Evolutionary conservation across 2,113 vertebrate species (phyloP), one percentile per base, ranked within the genome.

Genomic region (Reinhardtius hippoglossoides): DNA sequence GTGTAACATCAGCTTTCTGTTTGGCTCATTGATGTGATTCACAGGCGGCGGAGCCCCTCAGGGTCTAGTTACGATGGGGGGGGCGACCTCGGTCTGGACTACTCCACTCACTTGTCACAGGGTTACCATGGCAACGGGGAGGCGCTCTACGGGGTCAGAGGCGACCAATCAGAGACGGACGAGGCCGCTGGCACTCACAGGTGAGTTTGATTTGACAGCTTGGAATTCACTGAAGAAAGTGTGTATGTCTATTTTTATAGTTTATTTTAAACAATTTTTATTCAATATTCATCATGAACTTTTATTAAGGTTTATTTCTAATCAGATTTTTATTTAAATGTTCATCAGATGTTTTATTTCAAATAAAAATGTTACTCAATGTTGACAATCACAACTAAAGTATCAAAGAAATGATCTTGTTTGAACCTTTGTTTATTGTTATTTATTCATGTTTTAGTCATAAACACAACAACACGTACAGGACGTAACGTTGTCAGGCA

Each of bases 21-120:
- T 61, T 75, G 27, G 55, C 14, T 18, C 0, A 0, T 44, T 68
- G 3, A 16, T 83, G 31, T 80, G 50, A 66, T 18, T 71, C n/a
- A 64, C 85, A 90, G 87, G 71, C 80, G 74, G 70, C 89, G 26
- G 5, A 78, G 86, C 66, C 92, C 93, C 84, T 83, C 91, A 31
- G 92, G 95, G 8, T 56, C 57, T 0, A 67, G 50, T 54, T 82
- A 83, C 2, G 52, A 90, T 79, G 74, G 59, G 68, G 57, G 76
- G 1, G 74, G 72, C 10, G 87, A 88, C 46, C 67, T 60, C 5
- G 37, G 74, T 31, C 31, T 69, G 15, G 82, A 83, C 13, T 48
- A 18, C 37, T 55, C 48, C 0, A 4, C 35, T 52, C 66, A 42
- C 18, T 81, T 66, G 0, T 58, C 72, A 37, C 59, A 46, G 0